Conservation (phyloP, 2,888 invertebrate species). For the Eupithecia exiguata region DNA sequence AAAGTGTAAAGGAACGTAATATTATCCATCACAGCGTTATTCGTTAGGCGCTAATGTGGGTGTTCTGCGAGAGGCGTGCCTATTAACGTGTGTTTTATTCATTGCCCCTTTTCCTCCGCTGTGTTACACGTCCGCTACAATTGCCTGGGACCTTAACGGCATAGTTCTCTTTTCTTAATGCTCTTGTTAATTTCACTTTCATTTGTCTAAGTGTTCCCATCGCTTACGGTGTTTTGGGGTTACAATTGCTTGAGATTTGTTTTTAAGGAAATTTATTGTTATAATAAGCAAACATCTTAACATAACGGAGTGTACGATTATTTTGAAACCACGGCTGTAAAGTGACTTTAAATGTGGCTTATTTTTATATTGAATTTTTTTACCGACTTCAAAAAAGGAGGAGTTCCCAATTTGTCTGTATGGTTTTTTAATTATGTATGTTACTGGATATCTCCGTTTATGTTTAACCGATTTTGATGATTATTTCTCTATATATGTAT, state of each 20-base stretch:
- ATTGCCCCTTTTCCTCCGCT: constrained; percentile 67
- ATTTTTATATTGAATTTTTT: background rate
- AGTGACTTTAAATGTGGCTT: background rate
- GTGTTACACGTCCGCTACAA: constrained; percentile 64
- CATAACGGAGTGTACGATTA: background rate
- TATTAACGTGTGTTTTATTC: constrained; percentile 78
- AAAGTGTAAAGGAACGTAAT: constrained; percentile 57
- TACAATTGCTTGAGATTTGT: constrained; percentile 3
- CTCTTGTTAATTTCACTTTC: constrained; percentile 67
- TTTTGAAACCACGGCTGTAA: background rate
- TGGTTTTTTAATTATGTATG: no score
- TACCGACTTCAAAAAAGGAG: background rate
- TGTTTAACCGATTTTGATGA: no score
- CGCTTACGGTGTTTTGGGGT: constrained; percentile 39
- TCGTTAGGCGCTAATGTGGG: constrained; percentile 75
- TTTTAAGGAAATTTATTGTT: background rate
- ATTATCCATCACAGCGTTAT: constrained; percentile 76
- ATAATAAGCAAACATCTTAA: background rate
- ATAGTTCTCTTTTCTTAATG: constrained; percentile 70
- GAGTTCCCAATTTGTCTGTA: no score
- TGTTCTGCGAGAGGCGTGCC: constrained; percentile 65
- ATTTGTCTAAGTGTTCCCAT: constrained; percentile 61
- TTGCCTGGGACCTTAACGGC: constrained; percentile 66
- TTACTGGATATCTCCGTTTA: no score
- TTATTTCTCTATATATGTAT: no score